Base-by-base conservation (phyloP, 2,113 vertebrate species). In the Poicephalus meyeri region DNA sequence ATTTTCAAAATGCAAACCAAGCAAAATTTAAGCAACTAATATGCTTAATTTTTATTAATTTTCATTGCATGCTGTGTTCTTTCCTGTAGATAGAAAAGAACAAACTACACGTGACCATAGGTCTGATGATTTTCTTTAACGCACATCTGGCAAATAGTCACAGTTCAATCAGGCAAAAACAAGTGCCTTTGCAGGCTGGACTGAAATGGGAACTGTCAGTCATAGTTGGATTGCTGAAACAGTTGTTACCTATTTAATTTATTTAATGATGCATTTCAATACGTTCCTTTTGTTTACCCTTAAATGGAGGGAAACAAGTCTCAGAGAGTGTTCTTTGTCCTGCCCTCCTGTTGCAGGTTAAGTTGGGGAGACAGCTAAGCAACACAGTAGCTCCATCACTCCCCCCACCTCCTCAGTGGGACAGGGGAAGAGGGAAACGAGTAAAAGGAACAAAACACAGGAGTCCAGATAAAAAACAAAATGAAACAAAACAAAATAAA, bases 291-390 rank as follows among this genome's bases (percentile, higher is more conserved):
- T 52, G 19, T 79, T 44, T 46, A 60, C 8, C 7, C 8, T 65
- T 37, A 50, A 72, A 77, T 55, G 41, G 10, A 81, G 19, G 19
- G 8, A 80, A 26, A 0, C 4, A 56, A 13, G 3, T 66, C 10
- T 78, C 55, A 66, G 16, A 1, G 4, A 61, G 20, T 3, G 3
- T 12, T 68, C 52, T 68, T 71, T 76, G 5, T 12, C 9, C 7
- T 50, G 9, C 9, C 2, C 5, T 2, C 2, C 1, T 23, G 4
- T 46, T 88, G 28, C 41, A 8, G 12, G 5, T 60, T 65, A n/a
- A 21, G 7, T 8, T 2, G 2, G 2, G 4, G 4, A 11, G 25
- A 35, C 47, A 72, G 31, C n/a, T 64, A 50, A 58, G 35, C 37
- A 72, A 7, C 9, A 64, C 8, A 64, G 9, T 12, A 11, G 3